phyloP scores from a whole-genome alignment of 1,140 invertebrate species.

The Trichoplusia ni region DNA sequence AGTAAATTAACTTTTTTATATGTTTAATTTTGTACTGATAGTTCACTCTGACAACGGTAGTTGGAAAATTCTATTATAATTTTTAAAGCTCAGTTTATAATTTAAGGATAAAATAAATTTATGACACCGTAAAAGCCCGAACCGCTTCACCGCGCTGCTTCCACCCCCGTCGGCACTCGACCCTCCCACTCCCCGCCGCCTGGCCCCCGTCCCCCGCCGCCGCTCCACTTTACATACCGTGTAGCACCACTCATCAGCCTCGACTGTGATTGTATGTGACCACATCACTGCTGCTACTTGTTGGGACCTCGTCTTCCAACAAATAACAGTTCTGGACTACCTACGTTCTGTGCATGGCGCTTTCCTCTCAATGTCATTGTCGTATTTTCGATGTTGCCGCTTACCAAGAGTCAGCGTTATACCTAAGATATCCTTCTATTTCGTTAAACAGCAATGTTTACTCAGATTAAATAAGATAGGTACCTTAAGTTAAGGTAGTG shows the following conservation, averaged over 20 bases:
- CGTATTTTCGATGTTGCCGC: constrained; percentile 57
- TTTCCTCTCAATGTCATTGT: constrained; percentile 54
- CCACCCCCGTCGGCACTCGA: constrained; percentile 36
- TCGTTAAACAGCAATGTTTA: constrained; percentile 7
- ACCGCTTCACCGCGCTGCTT: constrained; percentile 60
- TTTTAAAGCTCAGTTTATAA: constrained; percentile 22
- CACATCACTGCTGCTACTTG: constrained; percentile 40
- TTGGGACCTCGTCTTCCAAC: constrained; percentile 12
- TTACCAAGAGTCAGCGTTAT: constrained; percentile 25
- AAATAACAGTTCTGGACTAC: constrained; percentile 38
- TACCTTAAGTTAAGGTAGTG: not conserved
- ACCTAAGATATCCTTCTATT: constrained; percentile 10
- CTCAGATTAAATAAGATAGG: not conserved
- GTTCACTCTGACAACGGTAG: not conserved
- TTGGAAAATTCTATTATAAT: not conserved
- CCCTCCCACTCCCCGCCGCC: constrained; percentile 19
- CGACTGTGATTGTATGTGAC: constrained; percentile 42
- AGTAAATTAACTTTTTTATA: not conserved
- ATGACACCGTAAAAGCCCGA: constrained; percentile 43
- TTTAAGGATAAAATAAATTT: constrained; percentile 37
- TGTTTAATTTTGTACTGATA: not conserved
- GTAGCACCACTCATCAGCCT: constrained; percentile 73
- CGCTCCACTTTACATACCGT: constrained; percentile 62
- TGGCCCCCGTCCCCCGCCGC: not conserved
- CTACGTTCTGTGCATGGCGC: constrained; percentile 68